phyloP scores from a whole-genome alignment of 2,888 invertebrate genomes.

The Megamerina dolium region DNA sequence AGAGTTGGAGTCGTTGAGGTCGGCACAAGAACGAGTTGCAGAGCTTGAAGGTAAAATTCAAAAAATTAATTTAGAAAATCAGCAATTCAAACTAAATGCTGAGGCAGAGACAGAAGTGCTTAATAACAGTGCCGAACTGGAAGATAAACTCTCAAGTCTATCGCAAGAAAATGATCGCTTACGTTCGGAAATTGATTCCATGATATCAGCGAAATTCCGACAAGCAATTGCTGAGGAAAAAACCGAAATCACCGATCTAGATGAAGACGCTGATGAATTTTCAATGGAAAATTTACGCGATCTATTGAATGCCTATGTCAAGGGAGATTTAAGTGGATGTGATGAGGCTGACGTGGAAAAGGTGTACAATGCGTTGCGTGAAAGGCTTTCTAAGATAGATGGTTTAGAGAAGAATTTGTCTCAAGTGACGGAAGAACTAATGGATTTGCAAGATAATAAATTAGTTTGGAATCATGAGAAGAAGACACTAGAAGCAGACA shows the following conservation, averaged over 20 bases:
- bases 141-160: constrained; percentile 32
- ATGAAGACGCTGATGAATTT: constrained; percentile 28
- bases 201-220: constrained; percentile 33
- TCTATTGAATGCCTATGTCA: constrained; percentile 30
- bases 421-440: constrained; percentile 53
- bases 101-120: constrained; percentile 38
- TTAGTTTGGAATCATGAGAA: constrained; percentile 56
- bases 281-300: constrained; percentile 31
- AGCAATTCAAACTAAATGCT: constrained; percentile 34
- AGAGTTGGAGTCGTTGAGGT: constrained; percentile 28
- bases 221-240: constrained; percentile 40
- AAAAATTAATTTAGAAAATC: constrained; percentile 35
- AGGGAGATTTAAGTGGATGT: constrained; percentile 14
- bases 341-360: constrained; percentile 25
- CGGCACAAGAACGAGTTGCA: constrained; percentile 13
- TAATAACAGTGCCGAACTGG: constrained; percentile 28
- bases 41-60: constrained; percentile 32
- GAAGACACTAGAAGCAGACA: constrained; percentile 46
- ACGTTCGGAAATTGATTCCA: constrained; percentile 31
- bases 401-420: constrained; percentile 55
- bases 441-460: constrained; percentile 48
- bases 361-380: constrained; percentile 54
- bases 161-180: constrained; percentile 31
- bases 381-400: constrained; percentile 58
- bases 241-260: constrained; percentile 43